Percentiles rank a stretch among this genome's conserved stretches.
Conservation (phyloP, 1,140 invertebrate genomes). For the Cydia strobilella region DNA sequence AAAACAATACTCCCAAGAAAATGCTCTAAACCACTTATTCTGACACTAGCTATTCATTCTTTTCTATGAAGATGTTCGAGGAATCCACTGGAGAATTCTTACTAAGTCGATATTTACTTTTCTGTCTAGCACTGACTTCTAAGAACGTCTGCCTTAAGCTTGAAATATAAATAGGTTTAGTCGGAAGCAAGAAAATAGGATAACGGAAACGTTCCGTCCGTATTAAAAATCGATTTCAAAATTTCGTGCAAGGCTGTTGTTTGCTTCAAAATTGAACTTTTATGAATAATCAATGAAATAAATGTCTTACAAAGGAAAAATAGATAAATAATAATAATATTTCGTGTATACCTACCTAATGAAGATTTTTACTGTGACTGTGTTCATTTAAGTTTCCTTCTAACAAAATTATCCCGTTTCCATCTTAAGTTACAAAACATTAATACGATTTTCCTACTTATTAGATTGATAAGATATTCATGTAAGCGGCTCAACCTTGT, state of each 20-base stretch:
- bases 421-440: no score
- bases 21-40: neutral
- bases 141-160: neutral
- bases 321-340: no score
- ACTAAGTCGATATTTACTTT: slow-evolving; percentile 19
- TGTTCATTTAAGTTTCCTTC: no score
- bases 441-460: neutral
- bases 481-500: slow-evolving; percentile 8
- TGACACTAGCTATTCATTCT: neutral
- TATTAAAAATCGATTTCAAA: neutral
- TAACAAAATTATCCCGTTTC: no score
- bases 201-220: neutral
- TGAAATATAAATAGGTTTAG: slow-evolving; percentile 3
- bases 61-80: neutral
- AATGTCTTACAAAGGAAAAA: no score
- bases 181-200: neutral
- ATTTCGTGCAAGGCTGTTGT: neutral
- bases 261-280: neutral
- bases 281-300: no score
- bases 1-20: neutral
- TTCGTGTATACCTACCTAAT: no score
- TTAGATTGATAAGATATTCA: neutral
- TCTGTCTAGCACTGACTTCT: slow-evolving; percentile 7
- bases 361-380: no score
- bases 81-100: slow-evolving; percentile 9